phyloP scores from a whole-genome alignment of 2,113 vertebrate genomes.

The Neogobius melanostomus region DNA sequence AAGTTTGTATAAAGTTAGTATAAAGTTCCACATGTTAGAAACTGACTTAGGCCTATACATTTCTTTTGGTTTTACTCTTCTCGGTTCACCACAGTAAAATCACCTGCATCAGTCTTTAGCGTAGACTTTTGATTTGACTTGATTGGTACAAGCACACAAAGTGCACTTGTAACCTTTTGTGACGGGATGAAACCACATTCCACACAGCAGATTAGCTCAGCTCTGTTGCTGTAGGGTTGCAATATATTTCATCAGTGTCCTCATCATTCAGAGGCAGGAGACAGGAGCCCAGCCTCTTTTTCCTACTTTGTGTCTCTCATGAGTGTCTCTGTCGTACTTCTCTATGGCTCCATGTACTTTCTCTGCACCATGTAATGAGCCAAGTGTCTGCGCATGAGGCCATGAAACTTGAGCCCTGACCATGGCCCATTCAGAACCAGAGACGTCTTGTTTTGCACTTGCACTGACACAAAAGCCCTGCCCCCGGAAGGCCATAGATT shows the following conservation, averaged over 20 bases:
- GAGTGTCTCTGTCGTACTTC: constrained; percentile 27
- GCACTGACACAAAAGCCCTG: constrained; percentile 69
- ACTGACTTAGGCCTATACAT: too few relatives aligned
- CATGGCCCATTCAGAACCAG: constrained; percentile 49
- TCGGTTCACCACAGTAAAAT: too few relatives aligned
- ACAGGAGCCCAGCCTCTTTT: constrained; percentile 20
- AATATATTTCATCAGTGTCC: constrained; percentile 36
- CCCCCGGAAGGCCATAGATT: constrained; percentile 73
- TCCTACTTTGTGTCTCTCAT: constrained; percentile 1
- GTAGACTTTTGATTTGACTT: too few relatives aligned
- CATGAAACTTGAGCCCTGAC: constrained; percentile 53
- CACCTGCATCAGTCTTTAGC: too few relatives aligned
- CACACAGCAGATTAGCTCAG: not conserved
- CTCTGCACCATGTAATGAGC: constrained; percentile 47
- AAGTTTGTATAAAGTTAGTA: too few relatives aligned
- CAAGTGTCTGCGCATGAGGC: constrained; percentile 48
- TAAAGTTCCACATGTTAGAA: too few relatives aligned
- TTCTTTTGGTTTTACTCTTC: too few relatives aligned
- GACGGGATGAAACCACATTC: too few relatives aligned
- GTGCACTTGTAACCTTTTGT: too few relatives aligned
- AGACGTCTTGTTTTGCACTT: constrained; percentile 63
- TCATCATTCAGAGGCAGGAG: constrained; percentile 30
- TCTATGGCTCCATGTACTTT: constrained; percentile 21
- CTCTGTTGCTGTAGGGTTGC: constrained; percentile 20
- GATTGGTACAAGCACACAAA: too few relatives aligned